A percentile compares a stretch with the other conserved stretches of the same genome.
These are phyloP conservation scores for Poeciliopsis turrubarensis DNA, from an alignment of 2,113 vertebrate genomes.

Conservation along the genomic window DNA sequence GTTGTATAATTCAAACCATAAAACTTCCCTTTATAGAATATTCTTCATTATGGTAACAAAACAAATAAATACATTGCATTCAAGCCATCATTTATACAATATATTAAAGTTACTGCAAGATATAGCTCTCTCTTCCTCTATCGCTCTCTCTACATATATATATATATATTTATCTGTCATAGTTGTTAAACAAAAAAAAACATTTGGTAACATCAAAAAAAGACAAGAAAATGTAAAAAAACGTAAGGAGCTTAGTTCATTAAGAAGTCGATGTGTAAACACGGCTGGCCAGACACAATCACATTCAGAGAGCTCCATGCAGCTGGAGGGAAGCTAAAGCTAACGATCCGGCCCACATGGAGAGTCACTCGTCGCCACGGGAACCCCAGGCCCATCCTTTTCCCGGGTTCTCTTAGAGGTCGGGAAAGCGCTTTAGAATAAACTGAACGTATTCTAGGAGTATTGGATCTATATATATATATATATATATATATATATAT, in stretches of 20 bases:
- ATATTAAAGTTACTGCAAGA: slow-evolving; percentile 84
- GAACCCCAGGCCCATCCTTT: slow-evolving; percentile 12
- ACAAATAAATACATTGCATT: slow-evolving; percentile 86
- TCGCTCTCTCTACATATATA: slow-evolving; percentile 32
- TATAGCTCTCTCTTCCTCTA: slow-evolving; percentile 71
- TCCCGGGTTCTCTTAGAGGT: slow-evolving; percentile 27
- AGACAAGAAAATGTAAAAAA: slow-evolving; percentile 57
- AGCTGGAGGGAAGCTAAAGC: slow-evolving; percentile 70
- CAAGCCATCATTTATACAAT: slow-evolving; percentile 84
- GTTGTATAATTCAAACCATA: slow-evolving; percentile 65
- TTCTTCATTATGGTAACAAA: slow-evolving; percentile 79
- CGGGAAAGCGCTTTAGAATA: slow-evolving; percentile 62
- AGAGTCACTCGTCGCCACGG: slow-evolving; percentile 64
- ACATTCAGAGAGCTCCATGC: slow-evolving; percentile 78
- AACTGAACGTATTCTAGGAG: slow-evolving; percentile 4
- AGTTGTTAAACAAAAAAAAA: slow-evolving; percentile 66
- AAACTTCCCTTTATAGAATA: slow-evolving; percentile 72
- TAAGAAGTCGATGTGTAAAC: slow-evolving; percentile 79
- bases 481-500: no score
- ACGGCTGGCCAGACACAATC: slow-evolving; percentile 73
- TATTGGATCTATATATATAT: no score
- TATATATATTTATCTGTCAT: slow-evolving; percentile 71
- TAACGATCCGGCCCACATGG: slow-evolving; percentile 69
- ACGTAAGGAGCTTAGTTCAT: slow-evolving; percentile 75
- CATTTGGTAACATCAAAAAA: slow-evolving; percentile 76